Base-by-base conservation (phyloP, 2,888 invertebrate species). In the Synergus japonicus region DNA sequence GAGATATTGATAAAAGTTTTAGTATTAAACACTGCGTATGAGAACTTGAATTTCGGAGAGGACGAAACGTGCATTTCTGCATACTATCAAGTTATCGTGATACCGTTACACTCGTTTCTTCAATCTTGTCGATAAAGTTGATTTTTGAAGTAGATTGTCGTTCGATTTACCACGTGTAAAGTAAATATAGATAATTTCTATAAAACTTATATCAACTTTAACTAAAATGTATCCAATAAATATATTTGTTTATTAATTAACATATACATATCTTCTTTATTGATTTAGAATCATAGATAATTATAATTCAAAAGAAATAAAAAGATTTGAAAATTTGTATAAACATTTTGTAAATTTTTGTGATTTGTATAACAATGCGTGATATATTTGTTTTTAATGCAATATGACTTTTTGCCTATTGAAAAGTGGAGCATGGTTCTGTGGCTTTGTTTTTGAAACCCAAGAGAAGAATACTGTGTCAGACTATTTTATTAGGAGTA, bases 41-140 rank as follows among this genome's bases (percentile, higher is more conserved):
- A 63, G 60, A 29, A 37, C 54, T 73, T 73, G 37, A 73, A 49
- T 73, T 73, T 73, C 29, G 54, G 29, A 73, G 37, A 54, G 54
- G 29, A 54, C n/a, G 73, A 54, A 73, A 73, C 54, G 37, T 73
- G 54, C 73, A 73, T 54, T 73, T 54, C 73, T 73, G 73, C 73
- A 73, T 73, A 73, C 73, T 73, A 41, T 29, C 49, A 73, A 54
- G 49, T 54, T 73, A 54, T 73, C 54, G 73, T 76, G 80, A 82
- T 83, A 83, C 83, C 83, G 83, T 83, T 83, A 83, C 78, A 82
- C 80, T 80, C 80, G 81, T 77, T 78, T 83, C 82, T 54, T 67
- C 76, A 81, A 83, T 83, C 82, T 77, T 82, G 73, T 73, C 54
- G 54, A 73, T 73, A 54, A 73, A 37, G 73, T 73, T 73, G 73